Base-by-base conservation (phyloP, 1,140 invertebrate species). In the Drosophila ficusphila region DNA sequence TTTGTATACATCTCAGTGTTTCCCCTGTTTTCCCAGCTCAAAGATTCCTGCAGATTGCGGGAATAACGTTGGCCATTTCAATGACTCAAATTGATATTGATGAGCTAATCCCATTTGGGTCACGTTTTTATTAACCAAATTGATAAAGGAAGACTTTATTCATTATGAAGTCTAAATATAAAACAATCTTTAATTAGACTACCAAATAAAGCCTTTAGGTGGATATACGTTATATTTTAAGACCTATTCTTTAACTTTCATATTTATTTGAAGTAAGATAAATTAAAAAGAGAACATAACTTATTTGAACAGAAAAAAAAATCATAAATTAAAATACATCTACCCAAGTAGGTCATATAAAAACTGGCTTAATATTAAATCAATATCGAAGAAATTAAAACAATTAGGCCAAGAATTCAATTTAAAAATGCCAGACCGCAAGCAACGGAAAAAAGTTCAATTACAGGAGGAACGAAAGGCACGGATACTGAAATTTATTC, bases 281-380 rank as follows among this genome's bases (percentile, higher is more conserved):
- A n/a, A n/a, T n/a, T n/a, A n/a, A n/a, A n/a, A n/a, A n/a, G n/a
- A n/a, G n/a, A n/a, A n/a, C n/a, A n/a, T n/a, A n/a, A n/a, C n/a
- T n/a, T n/a, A n/a, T 11, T 31, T 11, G 9, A 31, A 33, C n/a
- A 14, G n/a, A 29, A n/a, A 0, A 12, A 7, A 14, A 5, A 39
- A 25, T 12, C 6, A 9, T 12, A 0, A 1, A 3, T 1, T 12
- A 7, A 27, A 1, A 8, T 1, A n/a, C 1, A 14, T 48, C 1
- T 6, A 98, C n/a, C 12, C 21, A 42, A 83, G 76, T 51, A 64
- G 61, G 75, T 56, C 14, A 4, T 11, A 3, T n/a, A 4, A 1
- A 23, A 16, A 16, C 9, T 16, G 19, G 4, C 6, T 14, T n/a
- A 33, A 29, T n/a, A 1, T 8, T 1, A 9, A 12, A 8, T n/a